Base-by-base conservation (phyloP, 2,797 vertebrate species). In the Betta splendens region DNA sequence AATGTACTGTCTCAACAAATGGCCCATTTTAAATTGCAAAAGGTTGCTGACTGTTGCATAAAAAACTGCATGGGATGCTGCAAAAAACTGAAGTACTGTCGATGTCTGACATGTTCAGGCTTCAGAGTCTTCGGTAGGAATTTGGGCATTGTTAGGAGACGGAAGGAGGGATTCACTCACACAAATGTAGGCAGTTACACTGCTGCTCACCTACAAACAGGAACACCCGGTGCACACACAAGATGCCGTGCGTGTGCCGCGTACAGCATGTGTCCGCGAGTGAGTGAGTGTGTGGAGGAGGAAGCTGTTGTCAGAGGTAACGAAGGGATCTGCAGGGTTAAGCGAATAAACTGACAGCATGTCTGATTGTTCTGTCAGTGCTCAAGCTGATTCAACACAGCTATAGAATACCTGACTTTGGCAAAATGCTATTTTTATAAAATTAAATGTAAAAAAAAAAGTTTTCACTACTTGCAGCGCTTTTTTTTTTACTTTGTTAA, bases 291-390 rank as follows among this genome's bases (percentile, higher is more conserved):
- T 62, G 51, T 54, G 56, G 49, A 32, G 38, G 39, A 64, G 49
- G 53, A 77, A 36, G 32, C 35, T 48, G 63, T 69, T 76, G 75
- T 75, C 59, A 58, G 65, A 77, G 68, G 60, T 71, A 75, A 82
- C 42, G 46, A 67, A 23, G 21, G 63, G 51, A 66, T 75, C 33
- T 64, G 37, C 69, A 48, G 58, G 60, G 52, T 80, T 83, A 79
- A 62, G 51, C 48, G 62, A 77, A 85, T 77, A 70, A 81, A 62
- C 56, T 84, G 87, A 80, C 79, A 83, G 73, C 20, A 29, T 60
- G 53, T 84, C 69, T 69, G 55, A 65, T 78, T 74, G 71, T 38
- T 57, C 57, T 65, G 71, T 72, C 63, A 75, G 68, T 25, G 25
- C 64, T 78, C 53, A 55, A 72, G 26, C 51, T 35, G 28, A 13